Evolutionary conservation across 2,888 invertebrate genomes (phyloP).

Genomic region (Drosophila fungiperda): DNA sequence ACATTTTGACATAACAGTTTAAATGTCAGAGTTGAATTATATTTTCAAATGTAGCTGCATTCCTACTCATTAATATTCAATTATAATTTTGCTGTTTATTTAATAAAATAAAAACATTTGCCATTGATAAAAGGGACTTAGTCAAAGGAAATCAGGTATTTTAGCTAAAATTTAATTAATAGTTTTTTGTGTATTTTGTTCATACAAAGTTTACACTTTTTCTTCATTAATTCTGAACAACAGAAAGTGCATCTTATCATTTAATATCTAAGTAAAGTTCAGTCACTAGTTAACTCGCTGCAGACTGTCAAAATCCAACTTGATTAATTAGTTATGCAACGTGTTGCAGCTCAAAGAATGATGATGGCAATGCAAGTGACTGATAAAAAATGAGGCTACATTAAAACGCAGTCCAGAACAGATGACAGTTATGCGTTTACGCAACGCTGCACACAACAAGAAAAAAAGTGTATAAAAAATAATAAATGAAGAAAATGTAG

Average conservation of each 20-base stretch:
- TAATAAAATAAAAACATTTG: background rate
- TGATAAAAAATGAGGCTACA: conserved; percentile 26
- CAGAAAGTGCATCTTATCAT: background rate
- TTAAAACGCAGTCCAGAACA: conserved; percentile 11
- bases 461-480: background rate
- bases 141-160: background rate
- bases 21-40: background rate
- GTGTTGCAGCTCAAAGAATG: background rate
- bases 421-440: conserved; percentile 36
- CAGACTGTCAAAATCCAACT: background rate
- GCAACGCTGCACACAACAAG: conserved; percentile 54
- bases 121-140: background rate
- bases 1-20: conserved; percentile 2
- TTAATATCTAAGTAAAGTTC: background rate
- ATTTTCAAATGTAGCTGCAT: background rate
- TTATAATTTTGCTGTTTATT: background rate
- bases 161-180: background rate
- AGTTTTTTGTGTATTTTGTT: background rate
- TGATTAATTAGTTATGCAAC: conserved; percentile 31
- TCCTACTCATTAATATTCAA: background rate
- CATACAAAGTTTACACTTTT: background rate
- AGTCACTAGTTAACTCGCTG: background rate
- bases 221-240: background rate
- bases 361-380: conserved; percentile 33
- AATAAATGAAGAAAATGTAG: background rate